Conservation (phyloP, 2,888 invertebrate species). For the Tipula unca region DNA sequence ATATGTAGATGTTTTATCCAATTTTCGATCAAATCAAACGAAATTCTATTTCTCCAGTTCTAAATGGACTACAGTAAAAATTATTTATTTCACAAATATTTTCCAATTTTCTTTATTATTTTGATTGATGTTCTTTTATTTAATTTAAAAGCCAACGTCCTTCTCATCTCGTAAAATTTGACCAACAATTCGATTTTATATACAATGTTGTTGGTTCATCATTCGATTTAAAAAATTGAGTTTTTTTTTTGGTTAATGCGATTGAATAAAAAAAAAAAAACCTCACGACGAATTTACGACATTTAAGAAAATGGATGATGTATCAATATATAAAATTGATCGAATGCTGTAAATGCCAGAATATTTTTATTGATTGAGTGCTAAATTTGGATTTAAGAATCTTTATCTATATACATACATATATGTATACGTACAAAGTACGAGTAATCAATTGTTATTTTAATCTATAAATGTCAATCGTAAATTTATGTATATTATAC, state of each 20-base stretch:
- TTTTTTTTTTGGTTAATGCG: not conserved
- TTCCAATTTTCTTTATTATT: not conserved
- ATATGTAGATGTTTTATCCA: not conserved
- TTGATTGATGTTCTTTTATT: not conserved
- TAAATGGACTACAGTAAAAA: not conserved
- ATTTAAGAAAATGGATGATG: constrained; percentile 8
- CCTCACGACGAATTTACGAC: not conserved
- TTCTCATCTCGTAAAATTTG: not conserved
- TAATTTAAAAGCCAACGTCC: not conserved
- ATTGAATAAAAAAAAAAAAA: not conserved
- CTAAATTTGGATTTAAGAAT: not conserved
- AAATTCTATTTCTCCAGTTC: not conserved
- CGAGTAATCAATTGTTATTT: not conserved
- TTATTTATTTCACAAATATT: not conserved
- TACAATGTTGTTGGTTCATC: not conserved
- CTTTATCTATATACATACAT: not conserved
- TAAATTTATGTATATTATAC: too few relatives aligned
- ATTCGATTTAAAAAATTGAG: not conserved
- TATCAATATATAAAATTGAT: not conserved
- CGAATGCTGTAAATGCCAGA: not conserved
- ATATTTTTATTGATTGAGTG: not conserved
- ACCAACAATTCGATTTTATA: not conserved
- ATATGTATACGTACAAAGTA: not conserved
- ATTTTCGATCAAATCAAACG: not conserved
- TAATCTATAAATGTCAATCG: not conserved